Base-by-base conservation (phyloP, 92 coral and sea anemone genomes). In the Porites evermanni region DNA sequence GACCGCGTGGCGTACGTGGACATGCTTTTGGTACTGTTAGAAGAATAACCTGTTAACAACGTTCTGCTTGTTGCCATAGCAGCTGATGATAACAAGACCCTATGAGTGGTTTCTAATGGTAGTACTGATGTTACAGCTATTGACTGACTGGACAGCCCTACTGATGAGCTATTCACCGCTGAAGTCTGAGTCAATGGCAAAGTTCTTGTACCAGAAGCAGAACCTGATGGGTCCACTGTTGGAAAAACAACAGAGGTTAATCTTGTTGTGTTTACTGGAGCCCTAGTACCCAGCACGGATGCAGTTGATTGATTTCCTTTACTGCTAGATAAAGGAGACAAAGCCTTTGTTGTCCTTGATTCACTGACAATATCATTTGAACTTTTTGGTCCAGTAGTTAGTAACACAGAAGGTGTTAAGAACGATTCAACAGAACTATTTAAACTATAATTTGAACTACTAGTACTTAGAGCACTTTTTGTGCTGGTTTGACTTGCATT, bases 141-240 rank as follows among this genome's bases (percentile, higher is more conserved):
- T 70, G 86, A 81, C 38, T 58, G 67, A 56, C 77, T 81, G 6
- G 50, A 64, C 18, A 29, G 23, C 59, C 67, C 78, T 56, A 68
- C 70, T 38, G 78, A 29, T 29, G 53, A 68, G 29, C 53, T 32
- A 81, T 70, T 19, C 19, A 26, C 12, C 7, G 77, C 17, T 47
- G 53, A 24, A 4, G 66, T 12, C 50, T 20, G 67, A 0, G 67
- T 23, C 79, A 58, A 75, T 11, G 12, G 61, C 21, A 60, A 77
- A 19, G 80, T 79, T 50, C 73, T 64, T 1, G 73, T 64, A 44
- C 60, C 56, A 47, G 73, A 44, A 64, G 65, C 72, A 50, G 23
- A 50, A 47, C 44, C 19, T 17, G 83, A 44, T 47, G 11, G 56
- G 60, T 19, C 65, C 7, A 17, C 83, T 63, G 72, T 19, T 19